These are phyloP conservation scores for Glareola pratincola DNA, from an alignment of 2,113 vertebrate species.

Conservation along the genomic window DNA sequence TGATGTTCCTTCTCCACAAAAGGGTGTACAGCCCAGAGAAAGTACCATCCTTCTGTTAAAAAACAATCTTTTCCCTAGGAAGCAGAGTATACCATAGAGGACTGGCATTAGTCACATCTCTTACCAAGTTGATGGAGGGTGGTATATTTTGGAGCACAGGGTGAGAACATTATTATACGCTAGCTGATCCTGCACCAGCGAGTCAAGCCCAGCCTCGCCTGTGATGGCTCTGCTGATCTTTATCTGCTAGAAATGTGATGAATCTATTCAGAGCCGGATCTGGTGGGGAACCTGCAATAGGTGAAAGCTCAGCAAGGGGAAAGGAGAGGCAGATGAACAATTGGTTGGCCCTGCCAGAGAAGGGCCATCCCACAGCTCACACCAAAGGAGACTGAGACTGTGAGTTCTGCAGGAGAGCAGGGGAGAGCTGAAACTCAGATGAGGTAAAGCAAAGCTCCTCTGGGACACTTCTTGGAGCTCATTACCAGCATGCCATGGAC, in stretches of 20 bases:
- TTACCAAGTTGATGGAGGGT: not conserved
- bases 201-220: not conserved
- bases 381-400: not conserved
- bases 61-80: not conserved
- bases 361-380: not conserved
- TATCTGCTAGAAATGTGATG: not conserved
- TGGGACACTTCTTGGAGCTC: not conserved
- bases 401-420: not conserved
- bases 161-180: not conserved
- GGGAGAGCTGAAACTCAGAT: not conserved
- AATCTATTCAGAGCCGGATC: not conserved
- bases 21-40: not conserved
- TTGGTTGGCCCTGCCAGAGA: not conserved
- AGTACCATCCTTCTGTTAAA: not conserved
- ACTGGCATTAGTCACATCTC: not conserved
- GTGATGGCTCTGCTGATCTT: conserved; percentile 5
- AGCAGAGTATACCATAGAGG: not conserved
- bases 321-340: not conserved
- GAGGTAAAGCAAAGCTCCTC: not conserved
- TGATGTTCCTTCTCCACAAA: not conserved
- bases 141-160: not conserved
- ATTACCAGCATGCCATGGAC: not conserved
- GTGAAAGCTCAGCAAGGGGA: not conserved
- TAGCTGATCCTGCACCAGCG: not conserved
- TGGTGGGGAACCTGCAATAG: not conserved